phyloP scores from a whole-genome alignment of 2,797 vertebrate species.

The Xenops minutus region DNA sequence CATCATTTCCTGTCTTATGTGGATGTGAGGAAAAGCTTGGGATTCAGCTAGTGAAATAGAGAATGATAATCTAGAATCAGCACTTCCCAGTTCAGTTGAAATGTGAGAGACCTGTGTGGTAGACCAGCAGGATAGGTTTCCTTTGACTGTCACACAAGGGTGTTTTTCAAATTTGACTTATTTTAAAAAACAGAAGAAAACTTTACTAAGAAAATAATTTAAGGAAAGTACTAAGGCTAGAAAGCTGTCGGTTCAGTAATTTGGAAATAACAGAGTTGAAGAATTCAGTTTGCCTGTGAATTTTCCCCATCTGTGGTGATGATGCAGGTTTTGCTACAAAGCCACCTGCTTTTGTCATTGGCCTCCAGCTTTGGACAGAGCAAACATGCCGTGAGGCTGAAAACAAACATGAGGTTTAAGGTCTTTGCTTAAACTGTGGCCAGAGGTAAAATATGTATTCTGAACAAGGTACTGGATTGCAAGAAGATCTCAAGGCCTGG shows the following conservation, averaged over 20 bases:
- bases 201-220: background rate
- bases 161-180: background rate
- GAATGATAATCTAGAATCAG: background rate
- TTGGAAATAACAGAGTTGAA: background rate
- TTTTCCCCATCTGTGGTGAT: background rate
- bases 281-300: background rate
- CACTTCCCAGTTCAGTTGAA: background rate
- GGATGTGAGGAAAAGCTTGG: background rate
- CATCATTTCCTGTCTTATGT: background rate
- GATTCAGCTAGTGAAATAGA: background rate
- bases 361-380: background rate
- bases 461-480: background rate
- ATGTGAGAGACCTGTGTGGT: background rate
- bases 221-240: background rate
- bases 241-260: background rate
- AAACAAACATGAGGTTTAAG: background rate
- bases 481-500: background rate
- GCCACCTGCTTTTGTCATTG: background rate
- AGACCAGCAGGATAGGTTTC: background rate
- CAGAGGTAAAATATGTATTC: background rate
- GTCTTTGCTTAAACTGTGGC: background rate
- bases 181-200: background rate
- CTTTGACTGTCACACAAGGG: background rate
- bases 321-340: background rate
- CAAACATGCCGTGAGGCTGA: background rate